Evolutionary conservation across 2,888 invertebrate genomes (phyloP).

Genomic region (Gastrophysa polygoni): DNA sequence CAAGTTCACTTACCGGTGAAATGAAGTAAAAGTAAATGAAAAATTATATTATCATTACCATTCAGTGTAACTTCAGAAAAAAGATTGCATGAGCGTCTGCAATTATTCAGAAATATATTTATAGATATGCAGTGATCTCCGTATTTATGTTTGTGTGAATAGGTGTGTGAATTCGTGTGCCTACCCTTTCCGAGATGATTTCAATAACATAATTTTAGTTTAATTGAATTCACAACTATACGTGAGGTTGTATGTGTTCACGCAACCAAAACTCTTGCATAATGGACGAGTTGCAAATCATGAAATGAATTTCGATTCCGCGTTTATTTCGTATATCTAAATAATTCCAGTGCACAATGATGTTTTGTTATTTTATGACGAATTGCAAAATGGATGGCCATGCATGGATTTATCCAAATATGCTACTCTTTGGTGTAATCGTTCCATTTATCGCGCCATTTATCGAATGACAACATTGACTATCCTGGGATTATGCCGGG

Average conservation of each 20-base stretch:
- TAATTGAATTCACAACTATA: conserved; percentile 12
- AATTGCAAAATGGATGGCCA: not conserved
- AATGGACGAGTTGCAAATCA: not conserved
- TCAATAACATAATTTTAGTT: conserved; percentile 15
- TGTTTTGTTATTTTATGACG: not conserved
- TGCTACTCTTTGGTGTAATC: no score
- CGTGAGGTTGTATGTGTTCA: conserved; percentile 4
- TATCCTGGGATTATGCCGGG: no score
- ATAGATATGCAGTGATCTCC: not conserved
- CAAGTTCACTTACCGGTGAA: no score
- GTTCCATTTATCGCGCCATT: no score
- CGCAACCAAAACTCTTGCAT: conserved; percentile 7
- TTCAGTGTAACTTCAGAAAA: no score
- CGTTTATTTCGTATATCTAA: not conserved
- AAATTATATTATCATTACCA: no score
- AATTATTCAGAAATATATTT: conserved; percentile 3
- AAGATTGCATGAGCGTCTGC: conserved; percentile 3
- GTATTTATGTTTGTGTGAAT: not conserved
- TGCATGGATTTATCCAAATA: not conserved
- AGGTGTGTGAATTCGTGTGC: not conserved
- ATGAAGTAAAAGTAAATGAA: no score
- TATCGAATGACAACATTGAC: no score
- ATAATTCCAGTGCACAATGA: not conserved
- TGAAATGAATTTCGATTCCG: not conserved
- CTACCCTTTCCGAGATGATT: conserved; percentile 1